Base-by-base conservation (phyloP, 2,888 invertebrate genomes). In the Altica lythri region DNA sequence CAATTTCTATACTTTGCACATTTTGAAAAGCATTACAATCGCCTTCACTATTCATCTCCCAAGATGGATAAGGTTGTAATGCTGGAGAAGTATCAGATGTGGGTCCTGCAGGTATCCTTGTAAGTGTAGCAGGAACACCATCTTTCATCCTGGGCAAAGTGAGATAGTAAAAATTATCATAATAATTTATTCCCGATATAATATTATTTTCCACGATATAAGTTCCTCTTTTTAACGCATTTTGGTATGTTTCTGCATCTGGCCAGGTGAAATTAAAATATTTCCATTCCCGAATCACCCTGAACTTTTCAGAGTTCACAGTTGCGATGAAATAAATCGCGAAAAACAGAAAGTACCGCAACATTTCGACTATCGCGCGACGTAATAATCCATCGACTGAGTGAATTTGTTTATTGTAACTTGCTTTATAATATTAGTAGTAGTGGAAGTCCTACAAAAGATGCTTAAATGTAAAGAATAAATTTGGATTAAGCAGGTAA, bases 1-100 rank as follows among this genome's bases (percentile, higher is more conserved):
- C 89, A 38, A 89, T 83, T 70, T 89, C 89, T 61, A 89, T 78
- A 63, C 86, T 86, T 72, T 89, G 88, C 16, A 89, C 88, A 68
- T 85, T 86, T 71, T 90, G 89, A 55, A 90, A 77, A 1, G 86
- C 82, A 10, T 77, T 73, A 73, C 89, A 89, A 68, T 89, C 83
- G 0, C 85, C 86, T 37, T 85, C 57, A 12, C 75, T 74, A 69
- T 89, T 89, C 78, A 83, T 82, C 14, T 78, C 80, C 89, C 89
- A 89, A 59, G 80, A 84, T 55, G 89, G 89, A 72, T 84, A 90
- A 2, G 89, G 86, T 47, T 80, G 80, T 37, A 89, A 72, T 32
- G 78, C 76, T 12, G 84, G 85, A 46, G 81, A 77, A n/a, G 82
- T 81, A 14, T 73, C 68, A 61, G 78, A 79, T 63, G 75, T 77